Evolutionary conservation across 2,888 invertebrate genomes (phyloP).

Genomic region (Drosophila neonasuta): DNA sequence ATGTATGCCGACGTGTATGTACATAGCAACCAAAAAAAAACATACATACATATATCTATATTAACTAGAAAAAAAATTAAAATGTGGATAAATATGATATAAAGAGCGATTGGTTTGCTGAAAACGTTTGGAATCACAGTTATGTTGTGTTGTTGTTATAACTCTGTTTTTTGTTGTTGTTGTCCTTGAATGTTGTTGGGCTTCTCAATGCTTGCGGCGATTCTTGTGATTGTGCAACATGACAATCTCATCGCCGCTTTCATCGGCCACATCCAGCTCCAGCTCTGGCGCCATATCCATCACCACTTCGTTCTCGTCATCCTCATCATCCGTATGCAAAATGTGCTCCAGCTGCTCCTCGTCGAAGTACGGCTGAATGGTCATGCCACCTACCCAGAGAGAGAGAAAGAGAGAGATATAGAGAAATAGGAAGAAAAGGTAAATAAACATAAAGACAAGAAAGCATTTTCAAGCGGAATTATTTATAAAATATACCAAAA

Average conservation of each 20-base stretch:
- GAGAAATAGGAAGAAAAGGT: neutral
- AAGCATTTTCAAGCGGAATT: too few species aligned
- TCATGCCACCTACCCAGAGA: conserved; percentile 73
- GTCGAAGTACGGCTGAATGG: conserved; percentile 86
- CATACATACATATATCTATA: neutral
- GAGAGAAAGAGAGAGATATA: neutral
- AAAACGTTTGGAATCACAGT: conserved; percentile 73
- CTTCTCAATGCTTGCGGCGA: conserved; percentile 47
- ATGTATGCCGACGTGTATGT: conserved; percentile 17
- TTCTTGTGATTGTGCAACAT: conserved; percentile 73
- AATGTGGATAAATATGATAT: conserved; percentile 18
- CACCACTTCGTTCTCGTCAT: conserved; percentile 83
- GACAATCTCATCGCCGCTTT: conserved; percentile 78
- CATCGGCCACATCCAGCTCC: conserved; percentile 65
- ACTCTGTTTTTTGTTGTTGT: conserved; percentile 31
- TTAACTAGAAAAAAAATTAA: conserved; percentile 1
- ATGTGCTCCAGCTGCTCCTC: conserved; percentile 86
- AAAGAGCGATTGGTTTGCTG: conserved; percentile 54
- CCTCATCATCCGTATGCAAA: conserved; percentile 82
- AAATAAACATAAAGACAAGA: neutral
- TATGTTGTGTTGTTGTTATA: conserved; percentile 56
- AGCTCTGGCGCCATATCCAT: conserved; percentile 6
- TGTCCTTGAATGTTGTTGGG: conserved; percentile 4
- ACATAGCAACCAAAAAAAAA: conserved; percentile 29
- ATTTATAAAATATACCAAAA: too few species aligned